These are phyloP conservation scores for Laterallus jamaicensis DNA, from an alignment of 2,113 vertebrate species.

Conservation along the genomic window DNA sequence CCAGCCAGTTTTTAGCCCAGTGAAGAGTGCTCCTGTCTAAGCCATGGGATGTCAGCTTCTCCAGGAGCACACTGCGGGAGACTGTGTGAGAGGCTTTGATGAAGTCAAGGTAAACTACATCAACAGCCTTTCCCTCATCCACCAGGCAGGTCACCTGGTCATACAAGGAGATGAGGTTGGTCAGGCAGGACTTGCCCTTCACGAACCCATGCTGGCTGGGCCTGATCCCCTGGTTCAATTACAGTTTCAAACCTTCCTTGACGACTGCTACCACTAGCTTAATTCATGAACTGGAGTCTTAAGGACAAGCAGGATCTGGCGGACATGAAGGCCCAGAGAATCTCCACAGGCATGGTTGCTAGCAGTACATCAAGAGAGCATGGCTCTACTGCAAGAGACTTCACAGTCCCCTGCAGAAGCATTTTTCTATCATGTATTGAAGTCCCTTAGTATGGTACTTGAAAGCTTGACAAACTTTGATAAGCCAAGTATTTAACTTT, in stretches of 20 bases:
- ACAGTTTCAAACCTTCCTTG: not conserved
- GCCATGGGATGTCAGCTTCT: too few relatives aligned
- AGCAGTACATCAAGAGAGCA: not conserved
- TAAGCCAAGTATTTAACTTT: slow-evolving; percentile 12
- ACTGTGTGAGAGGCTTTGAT: too few relatives aligned
- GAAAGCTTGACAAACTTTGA: slow-evolving; percentile 17
- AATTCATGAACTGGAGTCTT: not conserved
- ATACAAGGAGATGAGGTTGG: too few relatives aligned
- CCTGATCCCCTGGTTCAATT: not conserved
- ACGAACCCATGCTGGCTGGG: too few relatives aligned
- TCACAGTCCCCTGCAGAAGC: not conserved
- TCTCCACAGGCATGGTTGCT: not conserved
- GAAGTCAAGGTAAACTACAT: too few relatives aligned
- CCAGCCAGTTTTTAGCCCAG: too few relatives aligned
- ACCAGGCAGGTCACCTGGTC: too few relatives aligned
- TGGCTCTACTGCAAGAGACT: not conserved
- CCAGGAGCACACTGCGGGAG: too few relatives aligned
- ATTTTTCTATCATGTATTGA: not conserved
- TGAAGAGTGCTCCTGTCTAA: too few relatives aligned
- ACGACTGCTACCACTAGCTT: not conserved
- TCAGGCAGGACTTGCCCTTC: too few relatives aligned
- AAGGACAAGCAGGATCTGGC: not conserved
- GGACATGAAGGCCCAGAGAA: not conserved
- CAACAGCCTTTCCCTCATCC: too few relatives aligned
- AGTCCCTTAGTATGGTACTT: slow-evolving; percentile 26